Evolutionary conservation across 2,113 vertebrate genomes (phyloP).

Genomic region (Solea solea): DNA sequence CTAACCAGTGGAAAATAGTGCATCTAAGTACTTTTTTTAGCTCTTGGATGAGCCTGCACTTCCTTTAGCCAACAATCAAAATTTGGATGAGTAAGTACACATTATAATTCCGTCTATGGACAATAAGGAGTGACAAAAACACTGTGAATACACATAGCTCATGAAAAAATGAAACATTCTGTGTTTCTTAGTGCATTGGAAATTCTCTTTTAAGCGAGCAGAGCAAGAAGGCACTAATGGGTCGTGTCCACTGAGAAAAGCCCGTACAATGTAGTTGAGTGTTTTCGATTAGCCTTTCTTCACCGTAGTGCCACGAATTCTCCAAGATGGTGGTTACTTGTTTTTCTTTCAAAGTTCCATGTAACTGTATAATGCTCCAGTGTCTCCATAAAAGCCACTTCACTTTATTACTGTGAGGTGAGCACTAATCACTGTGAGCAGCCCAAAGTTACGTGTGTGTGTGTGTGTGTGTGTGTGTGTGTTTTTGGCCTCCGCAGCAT

Average conservation of each 20-base stretch:
- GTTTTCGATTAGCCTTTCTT: conserved; percentile 38
- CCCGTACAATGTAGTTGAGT: conserved; percentile 10
- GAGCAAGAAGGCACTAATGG: conserved; percentile 3
- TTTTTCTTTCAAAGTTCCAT: conserved; percentile 31
- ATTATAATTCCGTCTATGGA: not conserved
- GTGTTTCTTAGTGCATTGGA: conserved; percentile 2
- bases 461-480: not conserved
- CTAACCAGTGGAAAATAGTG: too few relatives aligned
- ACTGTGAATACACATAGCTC: not conserved
- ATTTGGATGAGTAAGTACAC: not conserved
- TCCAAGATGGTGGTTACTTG: conserved; percentile 18
- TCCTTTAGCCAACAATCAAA: not conserved
- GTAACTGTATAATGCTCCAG: conserved; percentile 29
- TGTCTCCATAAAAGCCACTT: conserved; percentile 22
- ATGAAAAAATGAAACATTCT: not conserved
- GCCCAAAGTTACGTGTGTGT: not conserved
- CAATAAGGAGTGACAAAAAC: not conserved
- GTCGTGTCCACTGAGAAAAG: conserved; percentile 7
- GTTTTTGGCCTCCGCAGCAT: not conserved
- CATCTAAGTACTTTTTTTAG: too few relatives aligned
- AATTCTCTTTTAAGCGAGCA: not conserved
- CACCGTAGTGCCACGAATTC: not conserved
- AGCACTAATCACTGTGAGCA: conserved; percentile 1
- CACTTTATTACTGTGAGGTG: conserved; percentile 7
- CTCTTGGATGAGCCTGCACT: too few relatives aligned